Percentiles rank a stretch among this genome's conserved stretches.
These are phyloP conservation scores for Lonchura striata DNA, from an alignment of 2,113 vertebrate genomes.

Conservation along the genomic window DNA sequence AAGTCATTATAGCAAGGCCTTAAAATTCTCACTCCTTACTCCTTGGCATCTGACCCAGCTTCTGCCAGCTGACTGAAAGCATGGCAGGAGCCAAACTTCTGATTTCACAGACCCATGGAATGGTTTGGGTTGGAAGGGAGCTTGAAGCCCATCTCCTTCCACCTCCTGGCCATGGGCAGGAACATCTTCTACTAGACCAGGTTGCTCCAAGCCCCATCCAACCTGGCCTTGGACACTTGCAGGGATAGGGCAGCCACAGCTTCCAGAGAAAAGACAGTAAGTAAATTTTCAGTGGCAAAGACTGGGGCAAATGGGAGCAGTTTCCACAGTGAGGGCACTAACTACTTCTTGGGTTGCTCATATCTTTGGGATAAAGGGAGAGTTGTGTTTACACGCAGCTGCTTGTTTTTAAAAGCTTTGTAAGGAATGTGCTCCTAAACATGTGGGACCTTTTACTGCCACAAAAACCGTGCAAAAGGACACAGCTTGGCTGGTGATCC, in stretches of 20 bases:
- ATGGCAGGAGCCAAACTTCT: neutral
- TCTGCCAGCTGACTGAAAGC: neutral
- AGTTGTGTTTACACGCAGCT: neutral
- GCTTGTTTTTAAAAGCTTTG: neutral
- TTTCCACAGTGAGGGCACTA: neutral
- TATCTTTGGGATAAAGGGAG: slow-evolving; percentile 25
- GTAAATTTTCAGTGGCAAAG: neutral
- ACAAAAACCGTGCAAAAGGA: neutral
- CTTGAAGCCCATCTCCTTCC: neutral
- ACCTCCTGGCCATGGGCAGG: neutral
- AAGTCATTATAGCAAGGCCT: neutral
- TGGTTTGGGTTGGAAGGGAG: neutral
- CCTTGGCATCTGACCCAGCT: neutral
- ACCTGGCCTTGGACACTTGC: neutral
- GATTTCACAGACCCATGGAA: neutral
- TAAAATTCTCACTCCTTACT: neutral
- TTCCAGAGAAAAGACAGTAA: neutral
- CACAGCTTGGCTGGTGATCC: neutral
- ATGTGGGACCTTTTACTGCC: neutral
- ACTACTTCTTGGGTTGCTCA: neutral
- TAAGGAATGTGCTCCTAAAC: slow-evolving; percentile 32
- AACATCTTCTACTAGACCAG: no score
- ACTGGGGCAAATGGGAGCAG: neutral
- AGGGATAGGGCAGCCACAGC: neutral
- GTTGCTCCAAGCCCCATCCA: neutral